Evolutionary conservation across 2,113 vertebrate species (phyloP).

Genomic region (Actenoides lindsayi): DNA sequence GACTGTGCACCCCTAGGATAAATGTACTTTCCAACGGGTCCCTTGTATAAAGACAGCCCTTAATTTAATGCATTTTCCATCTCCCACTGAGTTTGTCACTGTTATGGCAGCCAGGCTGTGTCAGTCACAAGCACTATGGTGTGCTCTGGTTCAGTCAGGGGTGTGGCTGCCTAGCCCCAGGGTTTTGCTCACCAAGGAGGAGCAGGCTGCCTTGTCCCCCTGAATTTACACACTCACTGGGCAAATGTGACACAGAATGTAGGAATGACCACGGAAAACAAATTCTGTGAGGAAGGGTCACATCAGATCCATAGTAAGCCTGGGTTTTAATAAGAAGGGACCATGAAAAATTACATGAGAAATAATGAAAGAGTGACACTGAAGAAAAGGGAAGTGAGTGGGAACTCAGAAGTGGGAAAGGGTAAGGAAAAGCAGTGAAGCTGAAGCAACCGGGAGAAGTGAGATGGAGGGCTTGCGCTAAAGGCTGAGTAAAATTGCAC

Average conservation of each 20-base stretch:
- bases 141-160: fast-evolving
- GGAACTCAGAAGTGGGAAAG: fast-evolving
- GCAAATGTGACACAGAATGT: neutral
- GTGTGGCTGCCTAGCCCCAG: neutral
- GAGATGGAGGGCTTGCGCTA: neutral
- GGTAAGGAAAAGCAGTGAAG: neutral
- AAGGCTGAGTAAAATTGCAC: neutral
- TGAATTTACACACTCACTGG: neutral
- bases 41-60: neutral
- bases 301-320: neutral
- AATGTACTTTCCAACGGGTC: neutral
- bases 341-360: neutral
- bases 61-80: neutral
- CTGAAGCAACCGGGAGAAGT: neutral
- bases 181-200: neutral
- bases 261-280: neutral
- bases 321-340: neutral
- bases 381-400: neutral
- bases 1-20: neutral
- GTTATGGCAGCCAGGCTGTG: neutral
- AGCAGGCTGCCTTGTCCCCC: too few species aligned
- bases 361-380: neutral
- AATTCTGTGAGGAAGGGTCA: neutral
- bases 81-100: neutral
- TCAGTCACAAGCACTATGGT: too few species aligned